Percentiles rank a stretch among this genome's conserved stretches.
Evolutionary conservation across 2,888 invertebrate genomes (phyloP).

Genomic region (Clepsis dumicolana): DNA sequence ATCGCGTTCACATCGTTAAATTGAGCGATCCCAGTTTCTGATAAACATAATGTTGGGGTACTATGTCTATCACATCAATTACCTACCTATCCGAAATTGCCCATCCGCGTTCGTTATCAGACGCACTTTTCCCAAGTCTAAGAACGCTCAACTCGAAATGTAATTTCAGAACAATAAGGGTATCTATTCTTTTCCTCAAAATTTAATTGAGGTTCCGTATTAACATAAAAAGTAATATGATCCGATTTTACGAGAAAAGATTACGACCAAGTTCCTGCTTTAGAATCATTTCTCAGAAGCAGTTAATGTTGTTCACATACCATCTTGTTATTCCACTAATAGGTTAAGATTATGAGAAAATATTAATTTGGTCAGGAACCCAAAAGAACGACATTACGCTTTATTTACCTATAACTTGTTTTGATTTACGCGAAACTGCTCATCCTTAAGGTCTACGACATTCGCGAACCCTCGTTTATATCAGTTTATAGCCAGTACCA

Average conservation of each 20-base stretch:
- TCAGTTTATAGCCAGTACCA: conserved; percentile 32
- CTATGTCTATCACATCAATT: conserved; percentile 2
- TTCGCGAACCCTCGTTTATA: conserved; percentile 36
- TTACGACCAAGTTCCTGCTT: conserved; percentile 46
- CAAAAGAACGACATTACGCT: conserved; percentile 2
- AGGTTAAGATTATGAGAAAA: conserved; percentile 24
- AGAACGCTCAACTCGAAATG: neutral
- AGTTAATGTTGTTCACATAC: conserved; percentile 47
- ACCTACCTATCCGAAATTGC: conserved; percentile 2
- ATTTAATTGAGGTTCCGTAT: conserved; percentile 20
- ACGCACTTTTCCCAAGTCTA: neutral
- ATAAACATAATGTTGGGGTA: conserved; percentile 28
- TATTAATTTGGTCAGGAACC: conserved; percentile 16
- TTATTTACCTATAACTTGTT: conserved; percentile 27
- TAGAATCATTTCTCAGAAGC: conserved; percentile 52
- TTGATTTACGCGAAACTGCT: neutral
- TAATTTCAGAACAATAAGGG: conserved; percentile 27
- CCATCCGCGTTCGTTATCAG: neutral
- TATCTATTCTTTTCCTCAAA: conserved; percentile 4
- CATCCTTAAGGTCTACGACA: conserved; percentile 26
- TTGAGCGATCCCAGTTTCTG: conserved; percentile 36
- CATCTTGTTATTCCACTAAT: conserved; percentile 24
- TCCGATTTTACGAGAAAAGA: conserved; percentile 35
- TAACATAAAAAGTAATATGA: conserved; percentile 39
- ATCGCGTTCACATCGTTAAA: conserved; percentile 49